These are phyloP conservation scores for Gambusia affinis DNA, from an alignment of 2,113 vertebrate species.

Conservation along the genomic window DNA sequence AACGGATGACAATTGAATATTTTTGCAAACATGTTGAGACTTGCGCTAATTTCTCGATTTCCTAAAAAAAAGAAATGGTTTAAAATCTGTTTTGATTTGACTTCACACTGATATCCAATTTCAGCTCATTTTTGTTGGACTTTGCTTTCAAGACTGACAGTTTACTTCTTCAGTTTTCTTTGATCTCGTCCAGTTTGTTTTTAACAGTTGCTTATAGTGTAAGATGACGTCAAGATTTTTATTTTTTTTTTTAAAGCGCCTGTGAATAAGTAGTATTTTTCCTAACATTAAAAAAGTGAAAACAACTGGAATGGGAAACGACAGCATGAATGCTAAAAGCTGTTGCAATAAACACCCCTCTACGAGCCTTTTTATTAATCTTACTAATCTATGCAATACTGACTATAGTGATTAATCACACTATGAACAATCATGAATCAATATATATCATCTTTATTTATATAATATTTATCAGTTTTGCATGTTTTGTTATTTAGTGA, in stretches of 20 bases:
- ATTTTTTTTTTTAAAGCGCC: no score
- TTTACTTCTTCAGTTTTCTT: background rate
- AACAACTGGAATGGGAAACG: background rate
- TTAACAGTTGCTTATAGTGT: background rate
- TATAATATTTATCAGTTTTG: background rate
- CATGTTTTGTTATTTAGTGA: background rate
- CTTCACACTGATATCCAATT: background rate
- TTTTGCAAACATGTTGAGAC: constrained; percentile 20
- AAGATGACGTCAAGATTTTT: background rate
- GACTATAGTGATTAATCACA: background rate
- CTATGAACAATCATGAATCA: background rate
- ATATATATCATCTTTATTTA: background rate
- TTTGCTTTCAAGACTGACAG: background rate
- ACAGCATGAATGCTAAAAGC: background rate
- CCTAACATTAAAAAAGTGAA: background rate
- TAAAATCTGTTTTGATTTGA: background rate
- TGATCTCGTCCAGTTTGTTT: background rate
- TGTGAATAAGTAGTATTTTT: background rate
- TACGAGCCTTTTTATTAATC: background rate
- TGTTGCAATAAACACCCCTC: background rate
- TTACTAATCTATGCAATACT: background rate
- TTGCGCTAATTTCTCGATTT: constrained; percentile 2
- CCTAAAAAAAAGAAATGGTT: constrained; percentile 8
- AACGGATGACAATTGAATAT: background rate
- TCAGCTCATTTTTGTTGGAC: background rate